Percentiles rank a stretch among this genome's conserved stretches.
These are phyloP conservation scores for Numenius phaeopus DNA, from an alignment of 2,797 vertebrate species.

Conservation along the genomic window DNA sequence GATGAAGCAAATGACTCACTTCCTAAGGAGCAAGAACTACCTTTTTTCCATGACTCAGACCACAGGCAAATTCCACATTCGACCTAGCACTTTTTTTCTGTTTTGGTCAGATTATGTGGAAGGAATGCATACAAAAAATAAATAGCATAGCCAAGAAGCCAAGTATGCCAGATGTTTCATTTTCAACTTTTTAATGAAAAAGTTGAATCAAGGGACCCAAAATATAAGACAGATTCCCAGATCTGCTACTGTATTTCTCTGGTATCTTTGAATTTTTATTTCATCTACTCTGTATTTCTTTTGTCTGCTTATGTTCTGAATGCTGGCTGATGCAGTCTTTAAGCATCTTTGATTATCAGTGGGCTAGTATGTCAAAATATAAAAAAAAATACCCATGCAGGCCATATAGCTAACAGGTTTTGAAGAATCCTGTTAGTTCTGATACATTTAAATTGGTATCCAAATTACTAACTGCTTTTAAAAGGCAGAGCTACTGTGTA, in stretches of 20 bases:
- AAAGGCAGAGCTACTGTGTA: background rate
- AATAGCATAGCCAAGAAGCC: background rate
- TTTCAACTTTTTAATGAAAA: background rate
- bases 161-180: background rate
- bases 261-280: background rate
- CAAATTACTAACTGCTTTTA: background rate
- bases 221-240: background rate
- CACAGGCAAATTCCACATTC: background rate
- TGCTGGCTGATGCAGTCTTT: background rate
- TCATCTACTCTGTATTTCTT: background rate
- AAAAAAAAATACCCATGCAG: background rate
- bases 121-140: background rate
- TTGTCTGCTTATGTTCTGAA: background rate
- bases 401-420: background rate
- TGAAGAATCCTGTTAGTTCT: background rate
- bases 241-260: background rate
- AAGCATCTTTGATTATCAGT: background rate
- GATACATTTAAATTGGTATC: background rate
- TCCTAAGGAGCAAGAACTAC: rapidly evolving
- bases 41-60: background rate
- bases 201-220: background rate
- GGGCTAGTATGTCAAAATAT: background rate
- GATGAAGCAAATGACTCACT: background rate
- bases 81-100: background rate
- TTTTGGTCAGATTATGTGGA: background rate